Evolutionary conservation across 2,113 vertebrate genomes (phyloP), one percentile per base, ranked within the genome.

Genomic region (Poeciliopsis occidentalis): DNA sequence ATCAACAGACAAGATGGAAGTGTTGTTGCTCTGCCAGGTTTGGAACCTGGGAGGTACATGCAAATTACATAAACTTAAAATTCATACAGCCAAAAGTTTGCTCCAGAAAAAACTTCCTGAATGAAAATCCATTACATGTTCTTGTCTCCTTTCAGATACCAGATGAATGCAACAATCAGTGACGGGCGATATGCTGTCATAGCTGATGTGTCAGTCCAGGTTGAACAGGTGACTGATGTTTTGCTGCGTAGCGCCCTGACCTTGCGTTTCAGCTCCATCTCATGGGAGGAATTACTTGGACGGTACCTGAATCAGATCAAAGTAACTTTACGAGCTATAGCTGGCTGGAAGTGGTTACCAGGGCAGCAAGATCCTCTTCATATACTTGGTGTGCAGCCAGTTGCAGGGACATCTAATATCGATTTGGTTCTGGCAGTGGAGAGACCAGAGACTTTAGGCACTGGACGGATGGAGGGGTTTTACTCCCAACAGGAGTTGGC

Each of bases 121-220:
- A 1, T 67, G 44, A 47, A 15, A 79, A 57, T 8, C 30, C 13
- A 44, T 22, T 15, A 22, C 11, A 4, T 71, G 32, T 51, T 44
- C 39, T 65, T 64, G 11, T 66, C 22, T 32, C 78, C n/a, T 67
- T 60, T 15, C 81, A 97, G 98, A 69, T 99, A 99, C 12, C 79
- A 95, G 67, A 92, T 98, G 68, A 98, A 99, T 0, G 96, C 96
- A 6, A 97, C 97, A 0, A 98, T 99, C 81, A 99, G 96, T 1
- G 98, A 99, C 0, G 98, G 98, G 5, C 96, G 96, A 0, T 98
- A 97, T 69, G 96, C 97, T 37, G 96, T 97, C 31, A 95, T 96
- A 41, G 95, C 96, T 0, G 97, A 96, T 0, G 95, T 99, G 4
- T 94, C 95, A 0, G 95, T 99, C n/a, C 95, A 95, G 0, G 97